Conservation (phyloP, 2,113 vertebrate genomes). For the Oenanthe oenanthe region DNA sequence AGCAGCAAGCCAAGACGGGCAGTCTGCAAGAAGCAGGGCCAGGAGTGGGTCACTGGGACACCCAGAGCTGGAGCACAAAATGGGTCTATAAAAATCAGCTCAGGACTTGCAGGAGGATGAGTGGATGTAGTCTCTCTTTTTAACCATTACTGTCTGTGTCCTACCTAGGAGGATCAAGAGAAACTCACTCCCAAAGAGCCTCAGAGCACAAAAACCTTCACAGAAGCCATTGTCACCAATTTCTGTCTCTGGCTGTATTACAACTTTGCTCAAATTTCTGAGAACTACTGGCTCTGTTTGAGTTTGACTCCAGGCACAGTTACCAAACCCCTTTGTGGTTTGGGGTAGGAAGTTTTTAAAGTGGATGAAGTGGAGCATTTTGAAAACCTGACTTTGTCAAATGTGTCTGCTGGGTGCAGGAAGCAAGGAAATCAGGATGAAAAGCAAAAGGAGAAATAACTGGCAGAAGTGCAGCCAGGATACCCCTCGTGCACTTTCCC, state of each 20-base stretch:
- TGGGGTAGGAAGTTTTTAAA: neutral
- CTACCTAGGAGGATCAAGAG: neutral
- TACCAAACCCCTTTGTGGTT: neutral
- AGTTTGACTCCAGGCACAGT: neutral
- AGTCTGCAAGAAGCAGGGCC: neutral
- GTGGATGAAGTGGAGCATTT: neutral
- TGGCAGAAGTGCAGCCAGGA: neutral
- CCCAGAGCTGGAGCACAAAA: neutral
- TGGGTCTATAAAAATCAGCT: neutral
- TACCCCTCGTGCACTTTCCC: neutral
- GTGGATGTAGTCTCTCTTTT: neutral
- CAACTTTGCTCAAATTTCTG: neutral
- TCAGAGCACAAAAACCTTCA: neutral
- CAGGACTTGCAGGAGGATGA: neutral
- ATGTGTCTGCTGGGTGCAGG: neutral
- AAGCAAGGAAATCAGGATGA: neutral
- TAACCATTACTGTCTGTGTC: rapidly evolving
- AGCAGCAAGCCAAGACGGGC: neutral
- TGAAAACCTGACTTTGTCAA: neutral
- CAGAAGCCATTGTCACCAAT: neutral
- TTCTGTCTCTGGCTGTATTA: neutral
- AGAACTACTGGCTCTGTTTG: neutral
- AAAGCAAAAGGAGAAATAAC: neutral
- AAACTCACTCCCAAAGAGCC: neutral
- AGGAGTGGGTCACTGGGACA: neutral